Base-by-base conservation (phyloP, 2,888 invertebrate genomes). In the Meghimatium bilineatum region DNA sequence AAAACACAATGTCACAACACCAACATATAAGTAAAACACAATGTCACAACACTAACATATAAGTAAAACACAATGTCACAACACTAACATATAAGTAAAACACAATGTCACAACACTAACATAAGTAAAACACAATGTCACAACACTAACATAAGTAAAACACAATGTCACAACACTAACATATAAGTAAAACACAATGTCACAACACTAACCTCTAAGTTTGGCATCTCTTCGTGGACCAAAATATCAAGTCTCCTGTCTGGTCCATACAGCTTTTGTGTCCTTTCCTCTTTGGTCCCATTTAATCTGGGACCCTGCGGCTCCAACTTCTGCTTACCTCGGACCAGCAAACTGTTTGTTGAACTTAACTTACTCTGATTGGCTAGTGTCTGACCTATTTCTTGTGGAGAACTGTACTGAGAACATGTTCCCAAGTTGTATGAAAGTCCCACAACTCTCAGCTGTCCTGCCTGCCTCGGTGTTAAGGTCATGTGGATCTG, bases 211-310 rank as follows among this genome's bases (percentile, higher is more conserved):
- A 96, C 97, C 95, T 97, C 96, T 90, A 98, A 94, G 90, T 96
- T 96, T 0, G 98, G 97, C 86, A 97, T 96, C 87, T 96, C 95
- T 26, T 96, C 96, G 72, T 96, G 95, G 79, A 98, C 95, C 87
- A 95, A 95, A 83, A 97, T 95, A 88, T 96, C 93, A 80, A 98
- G 94, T 87, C 96, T 95, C 88, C 95, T 95, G 92, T 97, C 96
- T 29, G 94, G 94, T 17, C 94, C 95, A 87, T 95, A 95, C 85
- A 94, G 89, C 83, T 94, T 94, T 72, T 92, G 92, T 14, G 93
- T 93, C 56, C 94, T 93, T 85, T 95, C 95, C 85, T 95, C 95
- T 86, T 95, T 95, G 23, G 94, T 93, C 75, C 86, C 88, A 89
- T 95, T 95, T 34, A 95, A 94, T 87, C 95, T 92, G 89, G 95